Evolutionary conservation across 2,888 invertebrate genomes (phyloP).

Genomic region (Drosophila mulleri): DNA sequence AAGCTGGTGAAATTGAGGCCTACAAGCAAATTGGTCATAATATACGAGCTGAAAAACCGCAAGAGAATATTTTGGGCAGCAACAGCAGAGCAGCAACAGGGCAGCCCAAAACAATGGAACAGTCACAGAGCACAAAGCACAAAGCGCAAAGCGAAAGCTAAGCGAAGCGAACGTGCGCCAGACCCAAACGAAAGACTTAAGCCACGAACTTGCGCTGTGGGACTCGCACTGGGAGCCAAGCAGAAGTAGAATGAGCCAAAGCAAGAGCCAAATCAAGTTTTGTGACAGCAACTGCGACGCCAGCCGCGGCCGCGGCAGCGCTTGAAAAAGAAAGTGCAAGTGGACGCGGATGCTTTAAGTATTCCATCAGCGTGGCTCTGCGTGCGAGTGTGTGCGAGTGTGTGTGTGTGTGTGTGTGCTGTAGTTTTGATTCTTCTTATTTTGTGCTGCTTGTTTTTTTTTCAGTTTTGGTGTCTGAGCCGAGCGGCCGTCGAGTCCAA

Average conservation of each 20-base stretch:
- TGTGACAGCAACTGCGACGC: slow-evolving; percentile 36
- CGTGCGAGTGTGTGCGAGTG: slow-evolving; percentile 12
- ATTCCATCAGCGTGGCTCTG: slow-evolving; percentile 73
- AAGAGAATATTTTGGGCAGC: slow-evolving; percentile 49
- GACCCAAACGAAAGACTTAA: slow-evolving; percentile 75
- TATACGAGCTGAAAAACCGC: slow-evolving; percentile 22
- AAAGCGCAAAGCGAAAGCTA: slow-evolving; percentile 68
- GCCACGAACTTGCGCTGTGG: slow-evolving; percentile 61
- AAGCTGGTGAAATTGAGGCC: slow-evolving; percentile 52
- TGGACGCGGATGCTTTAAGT: slow-evolving; percentile 84
- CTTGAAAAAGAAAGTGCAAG: slow-evolving; percentile 84
- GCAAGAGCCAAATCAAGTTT: slow-evolving; percentile 47
- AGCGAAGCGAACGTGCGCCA: slow-evolving; percentile 56
- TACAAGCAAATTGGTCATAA: slow-evolving; percentile 22
- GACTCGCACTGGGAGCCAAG: slow-evolving; percentile 38
- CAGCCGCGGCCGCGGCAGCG: slow-evolving; percentile 47
- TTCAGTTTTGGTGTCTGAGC: slow-evolving; percentile 47
- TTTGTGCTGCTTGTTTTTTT: slow-evolving; percentile 39
- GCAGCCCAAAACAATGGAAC: slow-evolving; percentile 46
- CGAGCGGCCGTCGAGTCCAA: slow-evolving; percentile 55
- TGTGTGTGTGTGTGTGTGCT: slow-evolving; percentile 22
- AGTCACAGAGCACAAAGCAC: slow-evolving; percentile 7
- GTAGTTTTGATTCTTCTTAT: slow-evolving; percentile 57
- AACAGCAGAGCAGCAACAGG: slow-evolving; percentile 21
- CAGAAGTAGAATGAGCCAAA: slow-evolving; percentile 67